Conservation (phyloP, 1,140 invertebrate genomes). For the Drosophila bifasciata region DNA sequence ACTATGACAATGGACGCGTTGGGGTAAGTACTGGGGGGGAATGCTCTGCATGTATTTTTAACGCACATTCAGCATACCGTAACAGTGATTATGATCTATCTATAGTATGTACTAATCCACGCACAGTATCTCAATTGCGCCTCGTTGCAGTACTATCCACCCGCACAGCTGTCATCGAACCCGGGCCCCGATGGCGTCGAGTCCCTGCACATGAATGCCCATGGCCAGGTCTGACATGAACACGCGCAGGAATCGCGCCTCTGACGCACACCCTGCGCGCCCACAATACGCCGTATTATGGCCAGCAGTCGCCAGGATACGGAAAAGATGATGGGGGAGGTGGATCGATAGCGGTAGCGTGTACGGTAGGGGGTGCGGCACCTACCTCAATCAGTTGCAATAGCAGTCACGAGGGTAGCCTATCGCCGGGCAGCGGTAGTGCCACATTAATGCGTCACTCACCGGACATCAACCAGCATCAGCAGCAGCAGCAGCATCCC, state of each 20-base stretch:
- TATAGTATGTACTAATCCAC: slow-evolving; percentile 41
- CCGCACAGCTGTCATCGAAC: slow-evolving; percentile 88
- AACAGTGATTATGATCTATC: slow-evolving; percentile 15
- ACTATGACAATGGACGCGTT: slow-evolving; percentile 90
- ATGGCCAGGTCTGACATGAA: slow-evolving; percentile 84
- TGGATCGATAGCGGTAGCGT: slow-evolving; percentile 4
- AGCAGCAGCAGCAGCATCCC: slow-evolving; percentile 44
- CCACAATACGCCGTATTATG: slow-evolving; percentile 83
- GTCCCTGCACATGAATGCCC: slow-evolving; percentile 90
- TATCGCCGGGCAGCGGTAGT: slow-evolving; percentile 69
- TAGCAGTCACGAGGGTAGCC: slow-evolving; percentile 61
- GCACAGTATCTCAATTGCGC: slow-evolving; percentile 80
- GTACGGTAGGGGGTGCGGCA: slow-evolving; percentile 19
- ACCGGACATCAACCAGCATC: slow-evolving; percentile 71
- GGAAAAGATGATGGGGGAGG: slow-evolving; percentile 79
- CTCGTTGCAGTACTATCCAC: slow-evolving; percentile 90
- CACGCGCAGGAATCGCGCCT: slow-evolving; percentile 83
- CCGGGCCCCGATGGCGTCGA: slow-evolving; percentile 87
- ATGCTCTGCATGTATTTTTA: slow-evolving; percentile 36
- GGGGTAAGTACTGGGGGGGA: slow-evolving; percentile 63
- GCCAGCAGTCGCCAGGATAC: slow-evolving; percentile 83
- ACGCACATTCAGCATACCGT: slow-evolving; percentile 22
- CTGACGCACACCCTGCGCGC: slow-evolving; percentile 84
- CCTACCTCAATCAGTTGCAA: slow-evolving; percentile 39
- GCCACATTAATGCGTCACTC: slow-evolving; percentile 79